A percentile compares a stretch with the other conserved stretches of the same genome.
These are phyloP conservation scores for Drosophila suboccidentalis DNA, from an alignment of 2,888 invertebrate species.

Conservation along the genomic window DNA sequence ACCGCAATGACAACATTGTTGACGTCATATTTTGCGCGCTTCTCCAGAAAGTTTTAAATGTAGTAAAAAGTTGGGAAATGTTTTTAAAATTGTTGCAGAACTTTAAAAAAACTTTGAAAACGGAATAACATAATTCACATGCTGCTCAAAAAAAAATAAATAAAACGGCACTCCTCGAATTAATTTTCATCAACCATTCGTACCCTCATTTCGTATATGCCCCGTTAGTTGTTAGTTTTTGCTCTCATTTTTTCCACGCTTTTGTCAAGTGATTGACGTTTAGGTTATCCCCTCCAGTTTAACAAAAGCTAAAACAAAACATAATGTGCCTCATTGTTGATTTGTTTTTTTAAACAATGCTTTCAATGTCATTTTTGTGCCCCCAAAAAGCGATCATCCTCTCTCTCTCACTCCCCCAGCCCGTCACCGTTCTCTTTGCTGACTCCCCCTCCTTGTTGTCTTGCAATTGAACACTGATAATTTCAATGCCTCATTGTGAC, in stretches of 20 bases:
- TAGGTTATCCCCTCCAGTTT: slow-evolving; percentile 37
- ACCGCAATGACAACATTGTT: slow-evolving; percentile 48
- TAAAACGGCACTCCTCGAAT: slow-evolving; percentile 42
- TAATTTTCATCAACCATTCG: slow-evolving; percentile 27
- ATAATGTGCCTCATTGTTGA: slow-evolving; percentile 56
- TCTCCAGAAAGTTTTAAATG: slow-evolving; percentile 29
- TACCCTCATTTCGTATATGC: slow-evolving; percentile 28
- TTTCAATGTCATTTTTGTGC: slow-evolving; percentile 73
- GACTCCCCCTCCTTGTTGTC: slow-evolving; percentile 25
- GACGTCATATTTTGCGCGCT: slow-evolving; percentile 45
- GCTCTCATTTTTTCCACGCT: slow-evolving; percentile 49
- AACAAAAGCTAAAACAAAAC: slow-evolving; percentile 66
- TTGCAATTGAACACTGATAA: slow-evolving; percentile 73
- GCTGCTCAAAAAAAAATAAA: background rate
- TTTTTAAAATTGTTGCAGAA: slow-evolving; percentile 1
- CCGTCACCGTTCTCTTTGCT: background rate
- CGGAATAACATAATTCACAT: slow-evolving; percentile 8
- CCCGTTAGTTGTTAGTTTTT: slow-evolving; percentile 46
- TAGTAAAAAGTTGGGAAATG: background rate
- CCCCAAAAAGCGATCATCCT: slow-evolving; percentile 25
- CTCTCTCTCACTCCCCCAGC: background rate
- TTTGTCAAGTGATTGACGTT: slow-evolving; percentile 74
- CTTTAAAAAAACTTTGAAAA: background rate
- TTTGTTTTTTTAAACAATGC: slow-evolving; percentile 54
- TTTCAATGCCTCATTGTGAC: slow-evolving; percentile 73